phyloP scores from a whole-genome alignment of 2,888 invertebrate genomes.

The Microplitis deprimator region DNA sequence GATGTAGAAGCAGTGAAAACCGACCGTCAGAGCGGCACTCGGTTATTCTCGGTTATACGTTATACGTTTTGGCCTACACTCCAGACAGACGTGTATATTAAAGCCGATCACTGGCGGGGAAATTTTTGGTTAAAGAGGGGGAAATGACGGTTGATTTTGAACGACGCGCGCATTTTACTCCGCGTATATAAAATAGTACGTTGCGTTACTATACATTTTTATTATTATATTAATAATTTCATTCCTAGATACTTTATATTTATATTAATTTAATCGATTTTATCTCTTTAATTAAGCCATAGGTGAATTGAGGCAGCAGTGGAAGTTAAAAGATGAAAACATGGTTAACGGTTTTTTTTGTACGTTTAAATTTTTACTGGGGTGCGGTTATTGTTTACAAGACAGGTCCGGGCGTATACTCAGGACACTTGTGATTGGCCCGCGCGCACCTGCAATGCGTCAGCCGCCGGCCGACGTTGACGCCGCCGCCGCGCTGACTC shows the following conservation, averaged over 20 bases:
- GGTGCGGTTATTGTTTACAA: slow-evolving; percentile 80
- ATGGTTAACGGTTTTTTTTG: slow-evolving; percentile 5
- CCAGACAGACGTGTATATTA: neutral
- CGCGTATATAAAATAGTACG: slow-evolving; percentile 59
- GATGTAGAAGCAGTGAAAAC: slow-evolving; percentile 31
- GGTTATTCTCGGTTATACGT: neutral
- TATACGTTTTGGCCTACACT: neutral
- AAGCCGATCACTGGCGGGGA: neutral
- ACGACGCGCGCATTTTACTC: slow-evolving; percentile 60
- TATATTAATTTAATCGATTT: neutral
- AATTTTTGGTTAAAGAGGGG: slow-evolving; percentile 4
- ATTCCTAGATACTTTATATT: neutral
- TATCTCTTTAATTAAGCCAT: neutral
- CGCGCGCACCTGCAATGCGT: slow-evolving; percentile 89
- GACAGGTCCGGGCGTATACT: slow-evolving; percentile 74
- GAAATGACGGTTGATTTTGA: slow-evolving; percentile 44
- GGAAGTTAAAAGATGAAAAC: neutral
- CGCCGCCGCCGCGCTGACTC: slow-evolving; percentile 71
- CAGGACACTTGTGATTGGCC: slow-evolving; percentile 81
- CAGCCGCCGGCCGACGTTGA: slow-evolving; percentile 76
- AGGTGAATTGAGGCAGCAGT: neutral
- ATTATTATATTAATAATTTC: slow-evolving; percentile 15
- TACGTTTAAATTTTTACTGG: slow-evolving; percentile 54
- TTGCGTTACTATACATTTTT: slow-evolving; percentile 14
- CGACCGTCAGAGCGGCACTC: neutral